These are phyloP conservation scores for Bostrychus sinensis DNA, from an alignment of 2,113 vertebrate genomes.

Conservation along the genomic window DNA sequence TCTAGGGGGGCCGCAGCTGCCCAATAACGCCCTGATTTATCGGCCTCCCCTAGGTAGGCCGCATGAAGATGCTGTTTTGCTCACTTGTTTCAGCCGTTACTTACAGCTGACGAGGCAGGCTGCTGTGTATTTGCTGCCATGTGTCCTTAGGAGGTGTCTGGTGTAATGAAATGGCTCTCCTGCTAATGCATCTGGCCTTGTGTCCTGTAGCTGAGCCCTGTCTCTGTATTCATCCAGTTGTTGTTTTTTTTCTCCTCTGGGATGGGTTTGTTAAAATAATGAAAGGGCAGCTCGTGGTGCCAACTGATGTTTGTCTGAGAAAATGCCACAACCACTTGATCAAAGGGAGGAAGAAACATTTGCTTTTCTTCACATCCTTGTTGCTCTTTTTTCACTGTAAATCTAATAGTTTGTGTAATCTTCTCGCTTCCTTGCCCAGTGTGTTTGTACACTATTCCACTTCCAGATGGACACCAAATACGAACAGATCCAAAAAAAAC, in stretches of 20 bases:
- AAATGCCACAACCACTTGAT: constrained; percentile 30
- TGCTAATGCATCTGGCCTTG: constrained; percentile 53
- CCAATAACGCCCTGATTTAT: constrained; percentile 74
- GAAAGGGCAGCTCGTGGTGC: constrained; percentile 28
- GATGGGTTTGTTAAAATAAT: constrained; percentile 43
- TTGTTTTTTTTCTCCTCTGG: constrained; percentile 13
- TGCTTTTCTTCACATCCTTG: constrained; percentile 36
- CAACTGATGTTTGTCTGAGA: constrained; percentile 46
- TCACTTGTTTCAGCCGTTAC: constrained; percentile 59
- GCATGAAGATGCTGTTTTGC: constrained; percentile 61
- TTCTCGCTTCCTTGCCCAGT: background rate
- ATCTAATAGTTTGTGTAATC: constrained; percentile 28
- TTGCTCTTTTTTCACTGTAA: constrained; percentile 13
- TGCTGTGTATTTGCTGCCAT: constrained; percentile 64
- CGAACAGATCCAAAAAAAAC: constrained; percentile 21
- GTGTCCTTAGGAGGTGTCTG: constrained; percentile 60
- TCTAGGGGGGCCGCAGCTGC: constrained; percentile 71
- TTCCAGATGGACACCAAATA: constrained; percentile 59
- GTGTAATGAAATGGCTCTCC: constrained; percentile 66
- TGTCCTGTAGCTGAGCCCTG: constrained; percentile 46
- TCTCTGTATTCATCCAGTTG: constrained; percentile 44
- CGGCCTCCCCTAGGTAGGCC: constrained; percentile 57
- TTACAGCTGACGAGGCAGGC: constrained; percentile 54
- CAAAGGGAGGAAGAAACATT: constrained; percentile 33
- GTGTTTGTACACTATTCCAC: constrained; percentile 42